Evolutionary conservation across 1,140 invertebrate genomes (phyloP), one percentile per base, ranked within the genome.

Genomic region (Tetramorium parvispinum): DNA sequence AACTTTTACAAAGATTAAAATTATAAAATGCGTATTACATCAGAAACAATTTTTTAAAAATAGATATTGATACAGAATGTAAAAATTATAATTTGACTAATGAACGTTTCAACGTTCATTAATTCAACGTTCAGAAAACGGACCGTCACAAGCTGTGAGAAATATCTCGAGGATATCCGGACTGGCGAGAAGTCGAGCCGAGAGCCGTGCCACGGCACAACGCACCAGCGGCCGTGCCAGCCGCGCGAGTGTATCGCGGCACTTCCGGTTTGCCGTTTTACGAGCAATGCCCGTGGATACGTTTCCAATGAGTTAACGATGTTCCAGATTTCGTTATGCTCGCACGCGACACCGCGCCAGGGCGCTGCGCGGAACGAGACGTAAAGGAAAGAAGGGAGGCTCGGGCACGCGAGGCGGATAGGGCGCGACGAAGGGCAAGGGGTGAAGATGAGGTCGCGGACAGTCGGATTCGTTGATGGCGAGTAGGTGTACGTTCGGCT

Each of bases 401-500:
- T 63, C 53, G 55, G 40, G 71, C 27, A 76, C 63, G 78, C 78
- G 68, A 82, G 49, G 53, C 24, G 24, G 49, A 70, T 65, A 63
- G 79, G 63, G 68, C 63, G 78, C 78, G 76, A 85, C 46, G 68
- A 91, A 91, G 89, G 71, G 82, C 86, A 89, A 90, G 89, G 86
- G 89, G 88, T 82, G 88, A 90, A 90, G 89, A 91, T 88, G 89
- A 91, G 90, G 89, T 85, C 87, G 89, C 87, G 89, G 78, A 89
- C 90, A 91, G 90, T 91, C 87, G 93, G 91, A 94, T 91, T 94
- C 92, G 92, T 91, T 93, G 93, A 94, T 94, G 93, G 90, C 89
- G 94, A 94, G 92, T 93, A 94, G 93, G 93, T 91, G 90, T 93
- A 94, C 93, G 93, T 94, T 94, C 92, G 89, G 89, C 92, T 95